phyloP scores from a whole-genome alignment of 1,140 invertebrate species.

The Drosophila ananassae region DNA sequence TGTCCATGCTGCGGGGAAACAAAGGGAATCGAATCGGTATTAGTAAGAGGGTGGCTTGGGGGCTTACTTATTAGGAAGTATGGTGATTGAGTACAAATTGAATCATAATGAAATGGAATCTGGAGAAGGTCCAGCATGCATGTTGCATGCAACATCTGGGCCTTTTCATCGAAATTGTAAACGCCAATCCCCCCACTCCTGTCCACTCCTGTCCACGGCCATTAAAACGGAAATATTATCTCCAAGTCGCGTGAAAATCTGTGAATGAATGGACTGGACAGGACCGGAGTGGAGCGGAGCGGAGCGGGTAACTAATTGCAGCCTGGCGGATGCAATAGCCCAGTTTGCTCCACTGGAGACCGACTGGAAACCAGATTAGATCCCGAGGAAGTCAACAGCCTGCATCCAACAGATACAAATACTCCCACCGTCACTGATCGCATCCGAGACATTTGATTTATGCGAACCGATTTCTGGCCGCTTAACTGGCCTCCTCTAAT shows the following conservation, averaged over 20 bases:
- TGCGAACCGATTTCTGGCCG: slow-evolving; percentile 17
- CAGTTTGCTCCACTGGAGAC: slow-evolving; percentile 18
- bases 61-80: no score
- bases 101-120: background rate
- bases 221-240: slow-evolving; percentile 17
- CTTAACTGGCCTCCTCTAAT: slow-evolving; percentile 28
- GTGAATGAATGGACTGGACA: slow-evolving; percentile 20
- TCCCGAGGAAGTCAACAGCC: slow-evolving; percentile 29
- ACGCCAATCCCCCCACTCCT: no score
- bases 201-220: background rate
- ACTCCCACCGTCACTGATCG: slow-evolving; percentile 29
- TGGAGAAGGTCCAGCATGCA: no score
- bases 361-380: slow-evolving; percentile 5
- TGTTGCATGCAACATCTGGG: no score
- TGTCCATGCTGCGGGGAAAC: slow-evolving; percentile 4
- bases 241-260: slow-evolving; percentile 6
- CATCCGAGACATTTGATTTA: slow-evolving; percentile 50
- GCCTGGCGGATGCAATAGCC: slow-evolving; percentile 37
- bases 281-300: background rate
- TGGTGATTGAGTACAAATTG: no score
- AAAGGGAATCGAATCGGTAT: background rate
- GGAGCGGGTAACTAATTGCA: slow-evolving; percentile 27
- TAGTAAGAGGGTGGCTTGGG: no score
- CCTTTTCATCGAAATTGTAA: no score
- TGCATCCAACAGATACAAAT: slow-evolving; percentile 6